Percentiles rank a stretch among this genome's conserved stretches.
Evolutionary conservation across 2,113 vertebrate species (phyloP).

Genomic region (Marcusenius ussheri): DNA sequence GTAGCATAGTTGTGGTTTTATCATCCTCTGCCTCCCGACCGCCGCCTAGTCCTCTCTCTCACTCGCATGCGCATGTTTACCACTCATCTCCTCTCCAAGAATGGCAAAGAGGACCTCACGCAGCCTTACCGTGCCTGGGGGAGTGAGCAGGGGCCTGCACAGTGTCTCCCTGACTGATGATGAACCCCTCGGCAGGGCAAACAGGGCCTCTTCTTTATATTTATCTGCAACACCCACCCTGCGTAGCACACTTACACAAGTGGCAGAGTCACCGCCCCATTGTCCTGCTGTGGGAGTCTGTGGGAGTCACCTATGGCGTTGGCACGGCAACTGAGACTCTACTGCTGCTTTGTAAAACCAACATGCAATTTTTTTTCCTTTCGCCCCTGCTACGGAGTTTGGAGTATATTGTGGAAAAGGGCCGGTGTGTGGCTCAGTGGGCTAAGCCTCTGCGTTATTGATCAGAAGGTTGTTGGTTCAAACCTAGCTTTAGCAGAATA

Average conservation of each 20-base stretch:
- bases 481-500: background rate
- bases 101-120: conserved; percentile 11
- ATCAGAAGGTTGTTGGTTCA: background rate
- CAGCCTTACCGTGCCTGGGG: background rate
- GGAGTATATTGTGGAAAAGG: background rate
- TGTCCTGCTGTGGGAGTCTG: background rate
- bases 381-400: background rate
- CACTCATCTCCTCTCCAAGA: conserved; percentile 7
- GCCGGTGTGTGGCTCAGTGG: background rate
- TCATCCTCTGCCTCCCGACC: background rate
- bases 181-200: background rate
- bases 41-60: background rate
- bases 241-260: background rate
- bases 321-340: background rate
- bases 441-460: background rate
- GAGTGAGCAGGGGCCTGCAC: background rate
- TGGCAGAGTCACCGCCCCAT: background rate
- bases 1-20: background rate
- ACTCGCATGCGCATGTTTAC: no score
- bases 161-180: conserved; percentile 18
- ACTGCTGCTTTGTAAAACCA: background rate
- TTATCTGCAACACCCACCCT: background rate
- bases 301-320: background rate
- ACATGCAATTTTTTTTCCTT: background rate
- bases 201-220: background rate